Evolutionary conservation across 2,888 invertebrate genomes (phyloP).

Genomic region (Trypoxylon attenuatum): DNA sequence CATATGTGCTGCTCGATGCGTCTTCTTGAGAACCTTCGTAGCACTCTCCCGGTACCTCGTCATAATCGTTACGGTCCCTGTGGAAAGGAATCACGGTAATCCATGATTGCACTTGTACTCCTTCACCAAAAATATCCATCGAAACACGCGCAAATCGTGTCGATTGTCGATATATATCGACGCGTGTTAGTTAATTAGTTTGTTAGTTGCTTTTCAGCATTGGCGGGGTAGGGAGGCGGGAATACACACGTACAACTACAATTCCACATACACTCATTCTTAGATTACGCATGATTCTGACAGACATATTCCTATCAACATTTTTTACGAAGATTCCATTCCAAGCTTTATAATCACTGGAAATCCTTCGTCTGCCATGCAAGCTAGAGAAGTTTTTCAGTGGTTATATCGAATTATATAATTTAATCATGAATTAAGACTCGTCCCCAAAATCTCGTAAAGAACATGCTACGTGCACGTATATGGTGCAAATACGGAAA

Average conservation of each 20-base stretch:
- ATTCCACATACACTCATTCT: no score
- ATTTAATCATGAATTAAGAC: background rate
- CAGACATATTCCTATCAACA: no score
- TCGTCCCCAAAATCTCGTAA: background rate
- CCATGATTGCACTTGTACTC: constrained; percentile 13
- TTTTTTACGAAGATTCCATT: background rate
- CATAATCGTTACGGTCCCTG: constrained; percentile 68
- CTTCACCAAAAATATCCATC: background rate
- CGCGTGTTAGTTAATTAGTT: constrained; percentile 1
- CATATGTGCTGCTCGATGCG: constrained; percentile 39
- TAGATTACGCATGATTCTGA: no score
- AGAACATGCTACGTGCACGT: constrained; percentile 31
- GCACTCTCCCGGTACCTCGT: constrained; percentile 63
- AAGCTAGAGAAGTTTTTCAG: constrained; percentile 51
- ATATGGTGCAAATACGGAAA: background rate
- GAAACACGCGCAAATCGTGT: background rate
- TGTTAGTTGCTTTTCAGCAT: background rate
- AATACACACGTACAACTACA: no score
- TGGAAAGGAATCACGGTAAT: constrained; percentile 56
- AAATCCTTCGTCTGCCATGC: constrained; percentile 52
- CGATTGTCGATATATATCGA: no score
- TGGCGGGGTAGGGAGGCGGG: no score
- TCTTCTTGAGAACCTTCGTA: constrained; percentile 56
- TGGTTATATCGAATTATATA: constrained; percentile 8
- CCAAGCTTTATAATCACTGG: constrained; percentile 15